Evolutionary conservation across 2,888 invertebrate genomes (phyloP).

Genomic region (Cordilura impudica): DNA sequence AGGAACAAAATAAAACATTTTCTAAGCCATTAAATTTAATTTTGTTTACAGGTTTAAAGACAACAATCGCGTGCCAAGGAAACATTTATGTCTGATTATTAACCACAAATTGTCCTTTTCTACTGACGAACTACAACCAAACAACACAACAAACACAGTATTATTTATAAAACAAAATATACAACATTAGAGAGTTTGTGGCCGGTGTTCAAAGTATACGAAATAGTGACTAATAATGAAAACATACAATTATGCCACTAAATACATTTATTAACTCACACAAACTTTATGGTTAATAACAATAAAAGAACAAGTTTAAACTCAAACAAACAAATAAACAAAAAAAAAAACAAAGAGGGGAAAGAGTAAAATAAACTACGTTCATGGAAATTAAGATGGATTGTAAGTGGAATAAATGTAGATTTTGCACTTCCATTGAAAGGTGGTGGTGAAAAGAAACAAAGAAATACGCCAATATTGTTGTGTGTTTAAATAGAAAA

Average conservation of each 20-base stretch:
- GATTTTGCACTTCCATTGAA: slow-evolving; percentile 5
- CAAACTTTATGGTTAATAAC: slow-evolving; percentile 30
- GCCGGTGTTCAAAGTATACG: slow-evolving; percentile 5
- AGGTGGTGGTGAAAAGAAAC: not conserved
- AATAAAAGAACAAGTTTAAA: slow-evolving; percentile 14
- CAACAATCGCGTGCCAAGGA: slow-evolving; percentile 47
- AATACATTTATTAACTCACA: slow-evolving; percentile 46
- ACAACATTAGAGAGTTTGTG: not conserved
- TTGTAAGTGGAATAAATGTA: not conserved
- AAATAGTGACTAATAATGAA: slow-evolving; percentile 33
- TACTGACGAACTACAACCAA: slow-evolving; percentile 11
- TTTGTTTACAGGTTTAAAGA: not conserved
- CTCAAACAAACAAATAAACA: not conserved
- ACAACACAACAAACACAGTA: not conserved
- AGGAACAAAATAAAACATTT: slow-evolving; percentile 9
- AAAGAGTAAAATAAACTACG: not conserved
- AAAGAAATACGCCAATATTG: not conserved
- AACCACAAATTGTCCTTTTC: slow-evolving; percentile 39
- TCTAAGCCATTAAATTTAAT: not conserved
- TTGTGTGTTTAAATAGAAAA: not conserved
- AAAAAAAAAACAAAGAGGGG: not conserved
- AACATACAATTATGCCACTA: not conserved
- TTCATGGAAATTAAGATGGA: slow-evolving; percentile 11
- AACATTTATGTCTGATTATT: slow-evolving; percentile 44
- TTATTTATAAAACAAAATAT: not conserved